Percentiles rank a stretch among this genome's conserved stretches.
Evolutionary conservation across 2,797 vertebrate genomes (phyloP).

Genomic region (Etheostoma nigrum): DNA sequence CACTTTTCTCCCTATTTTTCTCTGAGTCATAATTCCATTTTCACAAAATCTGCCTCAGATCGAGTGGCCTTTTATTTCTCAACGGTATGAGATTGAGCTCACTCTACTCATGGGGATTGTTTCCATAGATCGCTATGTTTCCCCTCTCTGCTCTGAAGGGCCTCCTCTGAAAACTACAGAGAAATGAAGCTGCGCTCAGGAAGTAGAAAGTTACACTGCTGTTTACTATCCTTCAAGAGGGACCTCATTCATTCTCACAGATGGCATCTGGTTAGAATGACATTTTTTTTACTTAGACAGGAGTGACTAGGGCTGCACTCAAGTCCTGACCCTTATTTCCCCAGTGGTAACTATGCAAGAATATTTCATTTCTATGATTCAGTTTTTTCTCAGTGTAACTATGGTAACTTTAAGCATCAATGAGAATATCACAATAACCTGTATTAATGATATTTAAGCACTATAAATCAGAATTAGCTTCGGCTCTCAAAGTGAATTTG

Average conservation of each 20-base stretch:
- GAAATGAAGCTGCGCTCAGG: conserved; percentile 56
- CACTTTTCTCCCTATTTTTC: conserved; percentile 43
- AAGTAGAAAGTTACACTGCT: conserved; percentile 30
- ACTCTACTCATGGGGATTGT: conserved; percentile 64
- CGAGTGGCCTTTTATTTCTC: conserved; percentile 75
- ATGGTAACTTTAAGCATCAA: no score
- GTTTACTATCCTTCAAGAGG: conserved; percentile 8
- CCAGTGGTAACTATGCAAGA: not conserved
- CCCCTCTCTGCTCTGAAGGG: conserved; percentile 39
- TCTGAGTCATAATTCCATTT: conserved; percentile 75
- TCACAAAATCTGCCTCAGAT: conserved; percentile 71
- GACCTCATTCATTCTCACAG: conserved; percentile 15
- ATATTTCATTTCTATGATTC: not conserved
- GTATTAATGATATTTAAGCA: no score
- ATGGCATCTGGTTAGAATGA: not conserved
- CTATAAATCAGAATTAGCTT: no score
- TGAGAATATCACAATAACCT: no score
- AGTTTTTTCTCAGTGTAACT: not conserved
- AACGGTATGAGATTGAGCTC: conserved; percentile 60
- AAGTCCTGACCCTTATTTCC: conserved; percentile 6
- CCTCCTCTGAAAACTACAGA: conserved; percentile 51
- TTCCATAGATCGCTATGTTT: conserved; percentile 63
- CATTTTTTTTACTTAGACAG: not conserved
- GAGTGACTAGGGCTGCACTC: not conserved
- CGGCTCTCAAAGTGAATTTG: no score